Evolutionary conservation across 2,888 invertebrate genomes (phyloP).

Genomic region (Sylvicola cinctus): DNA sequence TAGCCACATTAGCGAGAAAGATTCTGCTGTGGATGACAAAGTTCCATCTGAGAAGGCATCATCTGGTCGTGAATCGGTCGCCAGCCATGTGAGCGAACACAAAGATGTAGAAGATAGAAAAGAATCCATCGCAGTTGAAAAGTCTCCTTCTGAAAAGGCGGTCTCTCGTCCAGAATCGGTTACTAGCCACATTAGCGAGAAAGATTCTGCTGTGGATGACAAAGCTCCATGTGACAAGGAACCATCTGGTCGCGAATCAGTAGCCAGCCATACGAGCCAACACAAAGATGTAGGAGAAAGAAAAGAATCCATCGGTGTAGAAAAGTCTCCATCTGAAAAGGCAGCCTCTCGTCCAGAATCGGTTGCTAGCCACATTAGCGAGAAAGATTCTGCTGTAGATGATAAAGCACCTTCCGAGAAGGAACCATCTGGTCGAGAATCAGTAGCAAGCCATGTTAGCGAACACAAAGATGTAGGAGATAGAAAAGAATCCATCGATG

Average conservation of each 20-base stretch:
- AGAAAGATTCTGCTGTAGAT: slow-evolving; percentile 6
- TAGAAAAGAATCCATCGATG: slow-evolving; percentile 6
- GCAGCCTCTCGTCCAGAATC: slow-evolving; percentile 5
- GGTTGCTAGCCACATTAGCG: slow-evolving; percentile 6
- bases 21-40: background rate
- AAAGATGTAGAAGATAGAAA: slow-evolving; percentile 2
- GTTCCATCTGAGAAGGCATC: too few relatives aligned
- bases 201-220: too few relatives aligned
- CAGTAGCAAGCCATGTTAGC: slow-evolving; percentile 6
- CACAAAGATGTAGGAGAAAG: background rate
- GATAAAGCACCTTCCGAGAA: background rate
- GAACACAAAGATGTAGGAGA: slow-evolving; percentile 1
- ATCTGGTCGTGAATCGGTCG: too few relatives aligned
- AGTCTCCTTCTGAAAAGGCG: background rate
- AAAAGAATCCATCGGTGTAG: background rate
- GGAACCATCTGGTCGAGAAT: slow-evolving; percentile 6
- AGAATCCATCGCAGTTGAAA: slow-evolving; percentile 9
- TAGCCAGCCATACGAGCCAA: slow-evolving; percentile 1
- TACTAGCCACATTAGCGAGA: background rate
- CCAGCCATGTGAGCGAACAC: background rate
- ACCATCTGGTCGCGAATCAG: slow-evolving; percentile 1
- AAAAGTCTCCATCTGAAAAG: background rate
- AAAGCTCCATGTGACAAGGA: background rate
- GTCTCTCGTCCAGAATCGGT: background rate
- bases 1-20: background rate